Conservation (phyloP, 2,113 vertebrate species). For the Shinisaurus crocodilurus region DNA sequence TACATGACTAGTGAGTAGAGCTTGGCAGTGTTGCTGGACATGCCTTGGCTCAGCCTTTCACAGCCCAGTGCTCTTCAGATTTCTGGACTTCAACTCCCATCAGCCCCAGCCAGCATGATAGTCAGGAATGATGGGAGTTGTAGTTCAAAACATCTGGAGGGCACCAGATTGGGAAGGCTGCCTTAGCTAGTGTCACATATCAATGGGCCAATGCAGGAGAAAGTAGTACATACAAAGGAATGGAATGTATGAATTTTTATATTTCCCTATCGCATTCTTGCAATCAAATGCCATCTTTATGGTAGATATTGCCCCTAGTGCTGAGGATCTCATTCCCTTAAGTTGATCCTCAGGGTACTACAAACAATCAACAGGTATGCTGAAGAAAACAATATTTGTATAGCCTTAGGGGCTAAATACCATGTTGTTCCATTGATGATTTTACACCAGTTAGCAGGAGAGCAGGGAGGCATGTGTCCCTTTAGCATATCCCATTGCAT, state of each 20-base stretch:
- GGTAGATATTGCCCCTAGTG: background rate
- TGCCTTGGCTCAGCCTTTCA: background rate
- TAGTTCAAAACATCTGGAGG: too few relatives aligned
- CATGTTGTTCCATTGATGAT: background rate
- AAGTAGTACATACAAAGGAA: background rate
- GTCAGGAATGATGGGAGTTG: too few relatives aligned
- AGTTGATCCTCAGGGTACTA: background rate
- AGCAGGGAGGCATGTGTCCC: background rate
- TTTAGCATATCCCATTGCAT: background rate
- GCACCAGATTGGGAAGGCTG: background rate
- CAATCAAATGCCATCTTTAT: background rate
- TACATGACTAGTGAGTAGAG: background rate
- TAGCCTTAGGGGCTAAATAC: background rate
- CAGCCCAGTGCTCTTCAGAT: too few relatives aligned
- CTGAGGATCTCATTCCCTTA: background rate
- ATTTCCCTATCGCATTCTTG: slow-evolving; percentile 7
- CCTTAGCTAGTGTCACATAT: background rate
- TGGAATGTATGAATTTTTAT: background rate
- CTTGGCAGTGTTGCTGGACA: background rate
- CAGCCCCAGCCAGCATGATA: too few relatives aligned
- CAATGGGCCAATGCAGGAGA: background rate
- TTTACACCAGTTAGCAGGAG: background rate
- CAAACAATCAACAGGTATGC: background rate
- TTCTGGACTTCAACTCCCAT: too few relatives aligned
- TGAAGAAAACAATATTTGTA: background rate